A percentile compares a stretch with the other conserved stretches of the same genome.
Conservation (phyloP, 2,888 invertebrate genomes). For the Dasysyrphus tricinctus region DNA sequence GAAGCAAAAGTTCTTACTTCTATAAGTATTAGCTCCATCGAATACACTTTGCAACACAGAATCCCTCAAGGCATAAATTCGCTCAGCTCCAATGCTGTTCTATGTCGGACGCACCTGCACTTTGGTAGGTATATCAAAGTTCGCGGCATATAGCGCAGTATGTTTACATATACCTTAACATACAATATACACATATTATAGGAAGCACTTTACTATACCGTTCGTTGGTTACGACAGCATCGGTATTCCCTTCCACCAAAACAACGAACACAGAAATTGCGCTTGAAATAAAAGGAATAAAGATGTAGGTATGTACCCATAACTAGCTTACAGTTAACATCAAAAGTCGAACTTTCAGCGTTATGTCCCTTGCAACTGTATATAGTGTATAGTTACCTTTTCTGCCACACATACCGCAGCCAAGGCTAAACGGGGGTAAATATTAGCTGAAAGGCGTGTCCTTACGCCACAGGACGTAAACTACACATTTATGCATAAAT, state of each 20-base stretch:
- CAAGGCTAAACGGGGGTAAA: slow-evolving; percentile 3
- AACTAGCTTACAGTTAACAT: slow-evolving; percentile 1
- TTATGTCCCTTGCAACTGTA: slow-evolving; percentile 4
- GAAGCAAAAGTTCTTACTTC: slow-evolving; percentile 1
- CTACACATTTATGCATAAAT: slow-evolving; percentile 60
- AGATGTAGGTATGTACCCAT: no score
- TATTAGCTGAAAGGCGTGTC: slow-evolving; percentile 39
- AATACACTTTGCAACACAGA: not conserved
- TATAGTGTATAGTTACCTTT: not conserved
- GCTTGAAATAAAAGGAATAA: no score
- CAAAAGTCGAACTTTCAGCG: slow-evolving; percentile 15
- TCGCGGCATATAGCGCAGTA: not conserved
- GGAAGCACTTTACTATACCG: not conserved
- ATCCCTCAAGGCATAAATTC: not conserved
- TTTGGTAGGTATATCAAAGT: not conserved
- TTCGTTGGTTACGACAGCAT: not conserved
- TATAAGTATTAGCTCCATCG: not conserved
- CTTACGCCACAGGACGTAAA: slow-evolving; percentile 54
- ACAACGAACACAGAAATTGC: not conserved
- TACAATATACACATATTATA: not conserved
- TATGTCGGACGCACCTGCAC: not conserved
- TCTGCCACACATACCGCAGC: not conserved
- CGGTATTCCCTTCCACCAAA: not conserved
- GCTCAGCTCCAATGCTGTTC: not conserved
- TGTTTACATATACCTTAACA: not conserved